Evolutionary conservation across 2,113 vertebrate species (phyloP), one percentile per base, ranked within the genome.

Genomic region (Campylomormyrus numenius): DNA sequence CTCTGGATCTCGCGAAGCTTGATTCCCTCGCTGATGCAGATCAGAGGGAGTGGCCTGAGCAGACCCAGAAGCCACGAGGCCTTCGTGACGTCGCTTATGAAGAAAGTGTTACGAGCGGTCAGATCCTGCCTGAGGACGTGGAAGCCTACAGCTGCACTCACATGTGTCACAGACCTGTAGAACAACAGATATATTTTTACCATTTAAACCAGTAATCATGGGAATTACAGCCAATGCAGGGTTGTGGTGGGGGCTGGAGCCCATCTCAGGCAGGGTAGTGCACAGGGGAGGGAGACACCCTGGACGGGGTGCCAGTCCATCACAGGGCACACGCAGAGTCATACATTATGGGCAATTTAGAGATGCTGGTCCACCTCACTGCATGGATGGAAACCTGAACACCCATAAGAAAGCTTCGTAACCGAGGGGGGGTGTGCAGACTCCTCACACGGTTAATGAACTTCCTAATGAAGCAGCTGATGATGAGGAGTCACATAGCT

Each of bases 11-110:
- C 91, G 88, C 91, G 91, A 42, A 74, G 27, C 92, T 91, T 87
- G 13, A 92, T 91, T 19, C 89, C 88, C 85, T 93, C 92, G 17
- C 92, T 92, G 83, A 93, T 11, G 39, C 10, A 48, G 21, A 85
- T 85, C 46, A 49, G 46, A 27, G 42, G 42, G 46, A 85, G 42
- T 8, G 46, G 4, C 46, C 42, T 27, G 15, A 48, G 70, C 4
- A 77, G 35, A 42, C 70, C 31, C 13, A 77, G 31, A 85, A 48
- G 46, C 83, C 83, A 48, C 0, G 93, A 52, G 85, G 93, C 27
- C 89, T 93, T 91, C 1, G 93, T 89, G 49, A 48, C 91, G 62
- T 85, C 49, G 2, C 92, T 91, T 19, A 93, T 31, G 87, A 70
- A 58, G 70, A 92, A 91, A 1, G 70, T 89, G 83, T 91, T 62